These are phyloP conservation scores for Gymnocephalus cernua DNA, from an alignment of 2,113 vertebrate genomes.

Conservation along the genomic window DNA sequence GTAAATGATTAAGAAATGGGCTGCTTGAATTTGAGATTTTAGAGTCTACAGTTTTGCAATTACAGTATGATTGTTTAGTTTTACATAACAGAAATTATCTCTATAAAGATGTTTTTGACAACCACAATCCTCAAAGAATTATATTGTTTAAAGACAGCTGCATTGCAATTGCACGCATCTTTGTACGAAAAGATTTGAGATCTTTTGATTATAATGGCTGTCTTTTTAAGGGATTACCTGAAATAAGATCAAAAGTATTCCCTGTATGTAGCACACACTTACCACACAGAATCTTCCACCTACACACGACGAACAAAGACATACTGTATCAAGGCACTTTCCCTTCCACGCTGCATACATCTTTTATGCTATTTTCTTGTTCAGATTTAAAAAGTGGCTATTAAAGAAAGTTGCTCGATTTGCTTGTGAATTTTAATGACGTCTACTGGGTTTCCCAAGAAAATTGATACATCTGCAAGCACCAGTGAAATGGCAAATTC, in stretches of 20 bases:
- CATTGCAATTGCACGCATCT: conserved; percentile 40
- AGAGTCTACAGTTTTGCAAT: not conserved
- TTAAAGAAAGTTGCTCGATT: conserved; percentile 30
- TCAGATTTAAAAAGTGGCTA: conserved; percentile 39
- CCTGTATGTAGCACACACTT: conserved; percentile 33
- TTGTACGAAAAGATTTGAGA: conserved; percentile 32
- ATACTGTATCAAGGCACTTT: conserved; percentile 43
- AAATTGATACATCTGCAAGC: conserved; percentile 6
- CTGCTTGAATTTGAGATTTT: not conserved
- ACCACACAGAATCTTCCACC: conserved; percentile 54
- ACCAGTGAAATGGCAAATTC: conserved; percentile 17
- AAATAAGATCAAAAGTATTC: conserved; percentile 64
- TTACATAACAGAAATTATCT: not conserved
- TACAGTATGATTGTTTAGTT: not conserved
- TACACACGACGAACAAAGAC: conserved; percentile 52
- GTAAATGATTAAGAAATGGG: not conserved
- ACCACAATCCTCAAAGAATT: conserved; percentile 20
- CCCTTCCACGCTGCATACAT: conserved; percentile 39
- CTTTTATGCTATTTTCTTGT: conserved; percentile 58
- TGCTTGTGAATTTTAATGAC: conserved; percentile 29
- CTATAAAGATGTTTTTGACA: conserved; percentile 3
- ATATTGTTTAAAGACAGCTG: conserved; percentile 17
- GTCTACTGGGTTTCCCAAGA: conserved; percentile 8
- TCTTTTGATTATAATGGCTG: conserved; percentile 34
- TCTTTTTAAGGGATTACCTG: conserved; percentile 57